These are phyloP conservation scores for Drosophila neotestacea DNA, from an alignment of 2,888 invertebrate species.

Conservation along the genomic window DNA sequence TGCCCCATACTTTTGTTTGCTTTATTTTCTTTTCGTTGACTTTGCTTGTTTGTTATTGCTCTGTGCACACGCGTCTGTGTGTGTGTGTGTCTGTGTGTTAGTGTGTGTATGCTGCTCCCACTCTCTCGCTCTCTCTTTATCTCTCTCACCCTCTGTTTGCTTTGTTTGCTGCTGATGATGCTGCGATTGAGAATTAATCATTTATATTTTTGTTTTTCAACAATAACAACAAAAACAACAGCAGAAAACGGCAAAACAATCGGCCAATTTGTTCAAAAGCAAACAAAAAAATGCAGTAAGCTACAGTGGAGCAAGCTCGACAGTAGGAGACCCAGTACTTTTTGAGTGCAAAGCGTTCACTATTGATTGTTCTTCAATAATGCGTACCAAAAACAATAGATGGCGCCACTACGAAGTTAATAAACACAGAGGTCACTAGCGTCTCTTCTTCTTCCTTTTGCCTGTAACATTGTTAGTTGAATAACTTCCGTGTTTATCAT, in stretches of 20 bases:
- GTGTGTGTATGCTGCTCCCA: not conserved
- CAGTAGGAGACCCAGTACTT: too few relatives aligned
- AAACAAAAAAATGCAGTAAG: constrained; percentile 25
- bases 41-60: constrained; percentile 47
- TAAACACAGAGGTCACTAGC: too few relatives aligned
- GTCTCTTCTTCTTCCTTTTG: too few relatives aligned
- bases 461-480: too few relatives aligned
- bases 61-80: constrained; percentile 12
- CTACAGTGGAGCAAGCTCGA: too few relatives aligned
- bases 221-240: constrained; percentile 30
- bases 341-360: too few relatives aligned
- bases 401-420: too few relatives aligned
- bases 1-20: constrained; percentile 20
- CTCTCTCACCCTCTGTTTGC: constrained; percentile 7
- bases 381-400: too few relatives aligned
- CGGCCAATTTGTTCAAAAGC: constrained; percentile 18
- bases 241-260: constrained; percentile 18
- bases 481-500: too few relatives aligned
- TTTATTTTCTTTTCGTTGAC: constrained; percentile 33
- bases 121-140: constrained; percentile 7
- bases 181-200: constrained; percentile 23
- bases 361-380: too few relatives aligned
- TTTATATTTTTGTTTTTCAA: constrained; percentile 24
- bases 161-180: constrained; percentile 33
- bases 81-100: constrained; percentile 7